Evolutionary conservation across 2,888 invertebrate genomes (phyloP), one percentile per base, ranked within the genome.

Genomic region (Protodeltote pygarga): DNA sequence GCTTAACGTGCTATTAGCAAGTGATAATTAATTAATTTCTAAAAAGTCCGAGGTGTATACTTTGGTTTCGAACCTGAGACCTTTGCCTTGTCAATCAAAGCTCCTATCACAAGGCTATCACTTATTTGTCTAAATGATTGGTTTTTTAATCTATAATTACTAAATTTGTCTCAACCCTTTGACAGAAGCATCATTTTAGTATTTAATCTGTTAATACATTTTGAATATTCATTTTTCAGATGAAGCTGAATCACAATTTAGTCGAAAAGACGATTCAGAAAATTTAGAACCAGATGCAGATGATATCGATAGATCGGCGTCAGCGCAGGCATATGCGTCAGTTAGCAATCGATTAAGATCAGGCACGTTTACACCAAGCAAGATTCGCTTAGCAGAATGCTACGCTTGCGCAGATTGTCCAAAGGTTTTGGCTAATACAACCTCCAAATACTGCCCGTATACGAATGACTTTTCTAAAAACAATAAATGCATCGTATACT

Each of bases 331-430:
- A 3, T 45, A 52, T 24, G 40, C 33, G 0, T 16, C 51, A 0
- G 19, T 32, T 8, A 47, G 3, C 10, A 63, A 20, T 33, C 23
- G 39, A 5, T 23, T 29, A 3, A 37, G 14, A 11, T 33, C 45
- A 4, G 41, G 29, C 4, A 5, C 21, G 4, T 34, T 38, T 14
- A 4, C 9, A 8, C 17, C 27, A 0, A 19, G 25, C 16, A 21
- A 41, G 5, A 11, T 58, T 1, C 27, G 25, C 1, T 14, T 52
- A 11, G 59, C 66, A 0, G 72, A 77, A 23, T 89, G 89, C 49
- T 80, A 75, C 54, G 53, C 73, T 2, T 90, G 90, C 53, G 73
- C 73, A 0, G 81, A 84, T 51, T 90, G 89, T 21, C 77, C 76
- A 0, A 37, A 48, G 0, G 62, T 77, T 1, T 21, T 49, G 0